Conservation (phyloP, 2,113 vertebrate genomes). For the Brienomyrus longianalis region DNA sequence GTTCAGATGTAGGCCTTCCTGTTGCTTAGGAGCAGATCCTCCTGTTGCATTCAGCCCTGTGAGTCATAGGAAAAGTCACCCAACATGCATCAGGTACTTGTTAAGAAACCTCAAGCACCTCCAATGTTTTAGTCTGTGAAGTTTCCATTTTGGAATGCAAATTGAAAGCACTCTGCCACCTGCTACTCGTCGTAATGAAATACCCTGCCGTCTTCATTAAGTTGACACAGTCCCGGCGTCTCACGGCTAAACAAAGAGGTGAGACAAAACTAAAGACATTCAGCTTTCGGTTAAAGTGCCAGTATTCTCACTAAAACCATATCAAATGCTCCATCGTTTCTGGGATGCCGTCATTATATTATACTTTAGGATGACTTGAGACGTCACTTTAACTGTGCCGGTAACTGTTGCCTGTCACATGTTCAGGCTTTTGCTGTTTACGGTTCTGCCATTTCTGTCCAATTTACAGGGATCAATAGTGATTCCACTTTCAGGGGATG, state of each 20-base stretch:
- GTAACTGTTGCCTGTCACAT: background rate
- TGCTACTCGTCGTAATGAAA: background rate
- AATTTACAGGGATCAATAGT: conserved; percentile 6
- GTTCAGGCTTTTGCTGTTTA: background rate
- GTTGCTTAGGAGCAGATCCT: background rate
- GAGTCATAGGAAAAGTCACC: background rate
- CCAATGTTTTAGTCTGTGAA: background rate
- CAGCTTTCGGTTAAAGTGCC: background rate
- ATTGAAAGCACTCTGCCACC: background rate
- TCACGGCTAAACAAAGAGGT: background rate
- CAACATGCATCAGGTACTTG: background rate
- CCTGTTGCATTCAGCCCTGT: background rate
- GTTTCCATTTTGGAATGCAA: background rate
- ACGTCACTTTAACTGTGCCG: background rate
- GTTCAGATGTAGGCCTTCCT: background rate
- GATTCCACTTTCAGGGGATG: background rate
- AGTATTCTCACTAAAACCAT: background rate
- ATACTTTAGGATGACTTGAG: background rate
- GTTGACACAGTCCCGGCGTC: background rate
- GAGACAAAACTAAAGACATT: background rate
- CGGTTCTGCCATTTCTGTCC: background rate
- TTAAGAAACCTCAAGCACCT: background rate
- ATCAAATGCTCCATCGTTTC: background rate
- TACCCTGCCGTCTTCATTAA: background rate
- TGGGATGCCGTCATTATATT: background rate